Percentiles rank a stretch among this genome's conserved stretches.
Conservation (phyloP, 2,888 invertebrate species). For the Tigriopus californicus region DNA sequence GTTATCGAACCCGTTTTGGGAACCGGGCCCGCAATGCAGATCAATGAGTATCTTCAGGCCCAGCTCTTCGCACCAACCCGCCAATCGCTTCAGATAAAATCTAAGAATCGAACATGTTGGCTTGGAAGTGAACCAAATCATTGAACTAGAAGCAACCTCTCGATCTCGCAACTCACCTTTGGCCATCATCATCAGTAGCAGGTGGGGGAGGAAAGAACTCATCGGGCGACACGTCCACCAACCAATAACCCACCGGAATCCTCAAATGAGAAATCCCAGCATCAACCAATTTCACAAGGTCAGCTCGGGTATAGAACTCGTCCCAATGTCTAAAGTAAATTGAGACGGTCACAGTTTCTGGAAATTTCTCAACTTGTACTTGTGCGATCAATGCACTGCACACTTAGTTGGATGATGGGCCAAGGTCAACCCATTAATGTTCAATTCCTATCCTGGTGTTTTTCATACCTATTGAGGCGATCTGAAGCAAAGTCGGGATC, state of each 20-base stretch:
- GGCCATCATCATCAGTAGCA: conserved; percentile 15
- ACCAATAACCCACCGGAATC: conserved; percentile 22
- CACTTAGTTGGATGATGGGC: too few relatives aligned
- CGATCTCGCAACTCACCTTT: conserved; percentile 17
- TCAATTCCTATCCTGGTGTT: background rate
- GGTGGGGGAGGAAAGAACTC: conserved; percentile 19
- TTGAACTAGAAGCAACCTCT: too few relatives aligned
- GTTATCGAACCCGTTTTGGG: conserved; percentile 22
- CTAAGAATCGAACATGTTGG: conserved; percentile 8
- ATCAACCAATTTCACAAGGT: conserved; percentile 19
- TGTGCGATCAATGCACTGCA: too few relatives aligned
- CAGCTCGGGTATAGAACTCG: conserved; percentile 18
- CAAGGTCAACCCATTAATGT: too few relatives aligned
- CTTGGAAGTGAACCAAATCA: too few relatives aligned
- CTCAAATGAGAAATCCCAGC: conserved; percentile 21
- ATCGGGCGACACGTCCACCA: conserved; percentile 19
- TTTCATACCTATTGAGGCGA: background rate
- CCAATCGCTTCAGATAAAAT: conserved; percentile 20
- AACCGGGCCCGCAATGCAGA: conserved; percentile 21
- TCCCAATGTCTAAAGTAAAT: background rate
- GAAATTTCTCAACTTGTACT: background rate
- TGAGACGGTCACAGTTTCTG: too few relatives aligned
- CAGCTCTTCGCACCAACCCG: conserved; percentile 20
- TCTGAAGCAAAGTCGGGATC: background rate
- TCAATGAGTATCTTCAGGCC: conserved; percentile 21